phyloP scores from a whole-genome alignment of 2,113 vertebrate species.

The Pomatostomus ruficeps region DNA sequence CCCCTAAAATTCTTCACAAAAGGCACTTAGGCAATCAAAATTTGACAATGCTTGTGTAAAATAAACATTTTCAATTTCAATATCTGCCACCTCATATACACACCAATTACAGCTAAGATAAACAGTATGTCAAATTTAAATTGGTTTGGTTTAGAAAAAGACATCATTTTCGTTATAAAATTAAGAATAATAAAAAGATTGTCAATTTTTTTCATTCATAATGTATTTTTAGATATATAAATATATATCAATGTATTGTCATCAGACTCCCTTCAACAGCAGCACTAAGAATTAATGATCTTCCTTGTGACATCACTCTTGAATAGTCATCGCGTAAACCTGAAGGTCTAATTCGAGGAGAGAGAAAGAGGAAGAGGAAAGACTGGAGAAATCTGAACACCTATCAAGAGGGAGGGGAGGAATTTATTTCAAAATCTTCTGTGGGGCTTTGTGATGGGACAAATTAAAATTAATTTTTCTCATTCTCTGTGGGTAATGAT shows the following conservation, averaged over 20 bases:
- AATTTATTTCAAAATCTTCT: background rate
- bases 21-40: background rate
- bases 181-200: background rate
- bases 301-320: background rate
- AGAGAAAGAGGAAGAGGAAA: background rate
- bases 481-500: background rate
- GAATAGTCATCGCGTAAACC: background rate
- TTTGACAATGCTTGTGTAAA: background rate
- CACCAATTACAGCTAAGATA: background rate
- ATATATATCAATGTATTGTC: background rate
- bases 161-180: background rate
- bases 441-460: background rate
- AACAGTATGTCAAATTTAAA: background rate
- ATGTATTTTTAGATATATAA: background rate
- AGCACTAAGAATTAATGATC: background rate
- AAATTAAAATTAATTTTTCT: background rate
- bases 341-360: background rate
- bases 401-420: background rate
- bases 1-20: background rate
- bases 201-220: fast-evolving
- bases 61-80: background rate
- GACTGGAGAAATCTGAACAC: background rate
- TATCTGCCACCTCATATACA: background rate
- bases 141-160: fast-evolving
- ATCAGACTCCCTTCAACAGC: background rate